Conservation (phyloP, 1,140 invertebrate species). For the Schlechtendalia chinensis region DNA sequence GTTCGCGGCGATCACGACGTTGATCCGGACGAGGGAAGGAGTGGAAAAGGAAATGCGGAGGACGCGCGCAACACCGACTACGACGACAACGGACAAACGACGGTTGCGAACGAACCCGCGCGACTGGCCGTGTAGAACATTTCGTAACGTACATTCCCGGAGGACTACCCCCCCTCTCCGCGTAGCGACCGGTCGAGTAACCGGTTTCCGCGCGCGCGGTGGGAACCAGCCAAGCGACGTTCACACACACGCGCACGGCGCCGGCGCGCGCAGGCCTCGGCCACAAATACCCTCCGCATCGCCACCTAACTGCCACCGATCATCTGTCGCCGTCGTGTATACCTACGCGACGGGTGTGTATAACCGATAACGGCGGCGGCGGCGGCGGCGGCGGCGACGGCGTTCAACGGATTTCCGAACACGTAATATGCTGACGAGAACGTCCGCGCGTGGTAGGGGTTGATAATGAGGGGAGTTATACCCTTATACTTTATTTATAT, state of each 20-base stretch:
- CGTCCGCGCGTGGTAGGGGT: no score
- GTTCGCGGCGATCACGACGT: not conserved
- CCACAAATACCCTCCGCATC: not conserved
- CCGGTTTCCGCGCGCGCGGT: constrained; percentile 41
- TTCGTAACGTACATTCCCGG: constrained; percentile 48
- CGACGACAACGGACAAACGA: constrained; percentile 10
- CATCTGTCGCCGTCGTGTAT: not conserved
- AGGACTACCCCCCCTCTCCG: constrained; percentile 1
- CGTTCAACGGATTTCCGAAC: constrained; percentile 31
- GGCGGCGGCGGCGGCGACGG: not conserved
- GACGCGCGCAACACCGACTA: not conserved
- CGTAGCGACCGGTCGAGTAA: no score
- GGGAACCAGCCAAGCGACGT: constrained; percentile 36
- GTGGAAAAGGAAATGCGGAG: not conserved
- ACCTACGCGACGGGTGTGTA: not conserved
- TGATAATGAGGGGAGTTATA: no score
- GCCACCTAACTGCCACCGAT: not conserved
- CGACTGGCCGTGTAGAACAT: constrained; percentile 35
- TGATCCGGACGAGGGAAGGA: not conserved
- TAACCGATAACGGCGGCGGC: not conserved
- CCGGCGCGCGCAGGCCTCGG: not conserved
- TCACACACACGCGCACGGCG: not conserved
- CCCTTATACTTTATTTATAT: no score
- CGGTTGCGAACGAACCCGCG: constrained; percentile 29
- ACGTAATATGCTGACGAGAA: no score